Percentiles rank a stretch among this genome's conserved stretches.
Evolutionary conservation across 2,888 invertebrate genomes (phyloP).

Genomic region (Pheosia gnoma): DNA sequence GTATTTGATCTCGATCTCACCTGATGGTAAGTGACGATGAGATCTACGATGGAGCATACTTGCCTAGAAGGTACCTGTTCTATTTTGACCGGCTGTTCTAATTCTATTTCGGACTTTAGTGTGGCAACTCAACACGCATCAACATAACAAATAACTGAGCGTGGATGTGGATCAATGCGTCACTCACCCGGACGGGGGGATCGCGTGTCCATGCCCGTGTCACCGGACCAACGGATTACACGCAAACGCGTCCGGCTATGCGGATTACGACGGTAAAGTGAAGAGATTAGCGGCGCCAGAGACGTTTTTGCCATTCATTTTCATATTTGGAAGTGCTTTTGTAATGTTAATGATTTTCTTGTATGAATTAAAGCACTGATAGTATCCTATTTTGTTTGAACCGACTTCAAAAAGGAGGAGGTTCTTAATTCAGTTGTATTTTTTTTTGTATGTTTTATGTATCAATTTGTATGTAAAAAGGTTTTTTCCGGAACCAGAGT

Average conservation of each 20-base stretch:
- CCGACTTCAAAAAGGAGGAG: too few relatives aligned
- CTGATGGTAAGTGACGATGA: too few relatives aligned
- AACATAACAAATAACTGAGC: not conserved
- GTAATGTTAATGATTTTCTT: not conserved
- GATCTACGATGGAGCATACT: too few relatives aligned
- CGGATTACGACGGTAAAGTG: conserved; percentile 6
- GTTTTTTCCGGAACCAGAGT: too few relatives aligned
- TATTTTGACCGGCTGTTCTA: too few relatives aligned
- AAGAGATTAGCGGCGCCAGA: conserved; percentile 3
- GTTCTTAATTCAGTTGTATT: too few relatives aligned
- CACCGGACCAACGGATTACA: conserved; percentile 4
- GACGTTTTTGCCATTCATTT: conserved; percentile 4
- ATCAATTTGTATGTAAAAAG: too few relatives aligned
- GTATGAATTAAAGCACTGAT: too few relatives aligned
- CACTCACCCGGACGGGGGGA: conserved; percentile 4
- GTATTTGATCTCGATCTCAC: too few relatives aligned
- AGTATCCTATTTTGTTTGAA: too few relatives aligned
- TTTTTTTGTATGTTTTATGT: too few relatives aligned
- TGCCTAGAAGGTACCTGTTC: too few relatives aligned
- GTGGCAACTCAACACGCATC: not conserved
- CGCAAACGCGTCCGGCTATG: not conserved
- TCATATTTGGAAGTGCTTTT: not conserved
- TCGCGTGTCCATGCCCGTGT: conserved; percentile 4
- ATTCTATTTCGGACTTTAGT: not conserved
- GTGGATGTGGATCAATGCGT: conserved; percentile 2